A percentile compares a stretch with the other conserved stretches of the same genome.
Conservation (phyloP, 2,113 vertebrate species). For the Genyomyrus donnyi region DNA sequence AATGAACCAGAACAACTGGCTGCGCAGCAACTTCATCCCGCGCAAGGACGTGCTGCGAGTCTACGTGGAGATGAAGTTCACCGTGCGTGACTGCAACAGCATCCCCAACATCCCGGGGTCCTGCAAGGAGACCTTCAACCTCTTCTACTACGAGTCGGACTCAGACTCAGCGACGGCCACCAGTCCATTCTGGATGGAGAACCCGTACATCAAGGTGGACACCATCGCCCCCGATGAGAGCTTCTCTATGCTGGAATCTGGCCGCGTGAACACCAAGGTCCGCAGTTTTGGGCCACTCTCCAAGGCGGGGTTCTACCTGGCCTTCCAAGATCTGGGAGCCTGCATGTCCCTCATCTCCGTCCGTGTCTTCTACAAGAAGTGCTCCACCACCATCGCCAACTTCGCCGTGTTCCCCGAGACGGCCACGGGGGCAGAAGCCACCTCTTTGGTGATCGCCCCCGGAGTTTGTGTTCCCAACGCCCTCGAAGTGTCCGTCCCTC, state of each 20-base stretch:
- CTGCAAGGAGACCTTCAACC: conserved; percentile 98
- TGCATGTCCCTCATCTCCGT: conserved; percentile 97
- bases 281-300: conserved; percentile 96
- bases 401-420: conserved; percentile 94
- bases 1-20: conserved; percentile 97
- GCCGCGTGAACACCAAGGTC: conserved; percentile 91
- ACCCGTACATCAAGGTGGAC: conserved; percentile 97
- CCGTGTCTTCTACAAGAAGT: conserved; percentile 95
- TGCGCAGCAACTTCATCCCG: conserved; percentile 86
- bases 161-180: conserved; percentile 77
- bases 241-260: conserved; percentile 84
- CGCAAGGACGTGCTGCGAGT: conserved; percentile 82
- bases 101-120: conserved; percentile 97
- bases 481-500: conserved; percentile 86
- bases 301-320: conserved; percentile 90
- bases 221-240: conserved; percentile 95
- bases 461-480: conserved; percentile 88
- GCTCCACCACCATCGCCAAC: conserved; percentile 87
- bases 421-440: conserved; percentile 87
- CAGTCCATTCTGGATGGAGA: conserved; percentile 94
- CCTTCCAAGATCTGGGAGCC: conserved; percentile 94
- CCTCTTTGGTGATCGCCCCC: conserved; percentile 88
- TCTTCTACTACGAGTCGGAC: conserved; percentile 95
- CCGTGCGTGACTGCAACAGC: conserved; percentile 92
- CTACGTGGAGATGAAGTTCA: conserved; percentile 97